Conservation (phyloP, 2,888 invertebrate species). For the Tigriopus californicus region DNA sequence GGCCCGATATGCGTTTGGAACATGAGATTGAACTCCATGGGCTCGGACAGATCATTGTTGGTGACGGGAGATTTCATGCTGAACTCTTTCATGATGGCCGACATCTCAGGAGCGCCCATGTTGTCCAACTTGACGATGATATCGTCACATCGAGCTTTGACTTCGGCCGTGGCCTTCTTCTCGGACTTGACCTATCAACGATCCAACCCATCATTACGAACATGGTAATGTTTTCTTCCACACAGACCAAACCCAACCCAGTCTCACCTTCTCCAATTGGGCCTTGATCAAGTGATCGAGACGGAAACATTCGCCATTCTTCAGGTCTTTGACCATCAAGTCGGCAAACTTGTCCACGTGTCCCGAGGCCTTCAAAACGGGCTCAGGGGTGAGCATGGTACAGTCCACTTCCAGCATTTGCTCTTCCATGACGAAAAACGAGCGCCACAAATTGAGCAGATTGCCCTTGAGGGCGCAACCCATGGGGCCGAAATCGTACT, state of each 20-base stretch:
- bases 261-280: constrained; percentile 51
- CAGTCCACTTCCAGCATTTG: constrained; percentile 98
- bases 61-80: constrained; percentile 87
- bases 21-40: constrained; percentile 98
- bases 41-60: constrained; percentile 82
- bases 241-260: too few relatives aligned
- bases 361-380: constrained; percentile 90
- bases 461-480: constrained; percentile 95
- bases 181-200: constrained; percentile 41
- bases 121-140: constrained; percentile 44
- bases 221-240: too few relatives aligned
- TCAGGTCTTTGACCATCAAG: constrained; percentile 92
- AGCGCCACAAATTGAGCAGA: constrained; percentile 77
- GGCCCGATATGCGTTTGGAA: constrained; percentile 96
- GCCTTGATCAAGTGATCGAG: constrained; percentile 94
- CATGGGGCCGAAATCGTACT: constrained; percentile 98
- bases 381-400: constrained; percentile 88
- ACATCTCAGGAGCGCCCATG: constrained; percentile 52
- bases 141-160: constrained; percentile 52
- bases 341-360: constrained; percentile 98
- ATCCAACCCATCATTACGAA: too few relatives aligned
- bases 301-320: constrained; percentile 89
- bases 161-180: constrained; percentile 53
- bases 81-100: constrained; percentile 58
- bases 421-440: constrained; percentile 88